A percentile compares a stretch with the other conserved stretches of the same genome.
These are phyloP conservation scores for Clitarchus hookeri DNA, from an alignment of 2,888 invertebrate species.

Conservation along the genomic window DNA sequence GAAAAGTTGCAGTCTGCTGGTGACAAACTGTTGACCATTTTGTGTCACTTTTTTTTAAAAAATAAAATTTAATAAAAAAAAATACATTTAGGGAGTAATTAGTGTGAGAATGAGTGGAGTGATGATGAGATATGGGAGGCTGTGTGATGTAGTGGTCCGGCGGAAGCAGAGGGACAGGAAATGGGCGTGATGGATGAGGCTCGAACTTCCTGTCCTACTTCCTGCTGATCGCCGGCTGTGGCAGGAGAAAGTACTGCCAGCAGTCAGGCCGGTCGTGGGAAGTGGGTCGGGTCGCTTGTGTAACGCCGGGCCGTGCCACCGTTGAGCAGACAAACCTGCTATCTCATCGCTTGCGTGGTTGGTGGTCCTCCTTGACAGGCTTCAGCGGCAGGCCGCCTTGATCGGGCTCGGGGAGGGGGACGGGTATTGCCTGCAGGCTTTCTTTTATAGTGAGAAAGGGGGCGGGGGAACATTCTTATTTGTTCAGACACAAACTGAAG, in stretches of 20 bases:
- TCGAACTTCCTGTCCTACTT: not conserved
- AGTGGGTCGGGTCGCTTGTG: conserved; percentile 14
- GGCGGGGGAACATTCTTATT: too few relatives aligned
- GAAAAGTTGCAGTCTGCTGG: too few relatives aligned
- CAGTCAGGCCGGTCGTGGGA: not conserved
- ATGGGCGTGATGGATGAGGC: not conserved
- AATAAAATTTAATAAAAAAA: not conserved
- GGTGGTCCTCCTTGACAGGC: not conserved
- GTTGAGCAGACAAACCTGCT: not conserved
- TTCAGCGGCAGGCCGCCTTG: not conserved
- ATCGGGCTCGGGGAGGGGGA: too few relatives aligned
- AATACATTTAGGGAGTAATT: not conserved
- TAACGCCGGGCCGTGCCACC: not conserved
- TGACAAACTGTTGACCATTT: too few relatives aligned
- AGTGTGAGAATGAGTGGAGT: not conserved
- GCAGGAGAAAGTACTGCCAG: not conserved
- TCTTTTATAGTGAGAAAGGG: too few relatives aligned
- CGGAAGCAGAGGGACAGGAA: not conserved
- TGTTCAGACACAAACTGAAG: too few relatives aligned
- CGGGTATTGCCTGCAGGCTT: too few relatives aligned
- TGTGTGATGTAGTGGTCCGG: not conserved
- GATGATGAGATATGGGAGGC: not conserved
- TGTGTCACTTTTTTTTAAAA: too few relatives aligned
- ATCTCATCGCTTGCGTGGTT: not conserved
- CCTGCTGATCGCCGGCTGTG: not conserved